A percentile compares a stretch with the other conserved stretches of the same genome.
Evolutionary conservation across 1,140 invertebrate species (phyloP).

Genomic region (Ceratoteleas bidentatus): DNA sequence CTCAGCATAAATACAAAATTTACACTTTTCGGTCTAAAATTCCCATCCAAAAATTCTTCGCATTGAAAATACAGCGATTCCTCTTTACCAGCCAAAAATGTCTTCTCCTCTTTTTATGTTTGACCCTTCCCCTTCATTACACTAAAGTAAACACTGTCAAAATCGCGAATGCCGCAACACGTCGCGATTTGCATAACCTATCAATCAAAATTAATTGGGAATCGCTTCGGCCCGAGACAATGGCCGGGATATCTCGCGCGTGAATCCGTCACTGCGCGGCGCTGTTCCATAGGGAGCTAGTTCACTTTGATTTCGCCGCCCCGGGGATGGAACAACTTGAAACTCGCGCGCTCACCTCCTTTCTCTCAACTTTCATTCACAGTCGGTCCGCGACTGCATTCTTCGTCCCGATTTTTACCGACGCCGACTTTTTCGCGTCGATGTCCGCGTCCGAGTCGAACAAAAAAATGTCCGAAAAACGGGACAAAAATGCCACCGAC

Average conservation of each 20-base stretch:
- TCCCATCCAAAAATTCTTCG: too few species aligned
- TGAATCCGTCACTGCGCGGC: slow-evolving; percentile 44
- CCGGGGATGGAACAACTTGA: slow-evolving; percentile 51
- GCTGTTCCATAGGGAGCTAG: slow-evolving; percentile 46
- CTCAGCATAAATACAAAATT: too few species aligned
- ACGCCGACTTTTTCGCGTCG: slow-evolving; percentile 19
- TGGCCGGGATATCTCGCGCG: slow-evolving; percentile 23
- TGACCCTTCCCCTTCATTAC: too few species aligned
- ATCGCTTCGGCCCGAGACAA: slow-evolving; percentile 42
- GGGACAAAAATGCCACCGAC: background rate
- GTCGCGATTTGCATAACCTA: slow-evolving; percentile 28
- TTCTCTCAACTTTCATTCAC: slow-evolving; percentile 53
- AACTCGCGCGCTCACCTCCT: slow-evolving; percentile 44
- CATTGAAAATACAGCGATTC: too few species aligned
- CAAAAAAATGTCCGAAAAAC: background rate
- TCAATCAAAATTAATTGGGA: slow-evolving; percentile 52
- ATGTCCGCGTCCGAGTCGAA: background rate
- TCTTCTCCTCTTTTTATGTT: too few species aligned
- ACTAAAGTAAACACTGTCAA: slow-evolving; percentile 28
- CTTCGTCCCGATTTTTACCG: slow-evolving; percentile 28
- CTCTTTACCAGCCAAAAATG: too few species aligned
- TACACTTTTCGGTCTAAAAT: too few species aligned
- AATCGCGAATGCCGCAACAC: slow-evolving; percentile 12
- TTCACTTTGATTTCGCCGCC: slow-evolving; percentile 76
- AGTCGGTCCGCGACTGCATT: slow-evolving; percentile 13